Evolutionary conservation across 2,888 invertebrate species (phyloP), one percentile per base, ranked within the genome.

Genomic region (Dynastes hyllus): DNA sequence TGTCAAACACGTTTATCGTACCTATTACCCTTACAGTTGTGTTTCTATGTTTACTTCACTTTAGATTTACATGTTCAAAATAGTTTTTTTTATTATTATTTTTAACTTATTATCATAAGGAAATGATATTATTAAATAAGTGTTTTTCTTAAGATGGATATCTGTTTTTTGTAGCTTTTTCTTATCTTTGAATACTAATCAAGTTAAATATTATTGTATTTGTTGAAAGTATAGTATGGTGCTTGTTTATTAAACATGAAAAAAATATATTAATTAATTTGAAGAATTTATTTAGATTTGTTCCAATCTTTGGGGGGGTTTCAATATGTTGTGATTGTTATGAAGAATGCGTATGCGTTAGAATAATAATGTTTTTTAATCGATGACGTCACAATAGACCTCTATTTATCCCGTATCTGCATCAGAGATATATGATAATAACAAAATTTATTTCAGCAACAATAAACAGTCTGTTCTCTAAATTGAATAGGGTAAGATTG

Each of bases 171-270:
- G 53, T 45, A 55, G 53, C 55, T 53, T 71, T 37, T 66, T 55
- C n/a, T 22, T 16, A 61, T 61, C 6, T 53, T 16, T 55, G 53
- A 73, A 73, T 61, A 73, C 45, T 61, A 73, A 58, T 45, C 73
- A 40, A 73, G 45, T 66, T 67, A 58, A 51, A 77, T 65, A 66
- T 37, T 37, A 37, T 37, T 16, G 63, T 78, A 78, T 70, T 78
- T 50, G 66, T 65, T 27, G 22, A 67, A 77, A 67, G 22, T 77
- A 55, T 37, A 37, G 5, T 67, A 79, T 79, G 84, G 84, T 85
- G 85, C 84, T 84, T 83, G 5, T 82, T 82, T 80, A 76, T 58
- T 79, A 77, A 73, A 66, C 73, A 37, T 37, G 32, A 67, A 73
- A 71, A 51, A 70, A 22, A 66, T 55, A 67, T 40, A 29, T 22